phyloP scores from a whole-genome alignment of 2,888 invertebrate genomes.

The Epicampocera succincta region DNA sequence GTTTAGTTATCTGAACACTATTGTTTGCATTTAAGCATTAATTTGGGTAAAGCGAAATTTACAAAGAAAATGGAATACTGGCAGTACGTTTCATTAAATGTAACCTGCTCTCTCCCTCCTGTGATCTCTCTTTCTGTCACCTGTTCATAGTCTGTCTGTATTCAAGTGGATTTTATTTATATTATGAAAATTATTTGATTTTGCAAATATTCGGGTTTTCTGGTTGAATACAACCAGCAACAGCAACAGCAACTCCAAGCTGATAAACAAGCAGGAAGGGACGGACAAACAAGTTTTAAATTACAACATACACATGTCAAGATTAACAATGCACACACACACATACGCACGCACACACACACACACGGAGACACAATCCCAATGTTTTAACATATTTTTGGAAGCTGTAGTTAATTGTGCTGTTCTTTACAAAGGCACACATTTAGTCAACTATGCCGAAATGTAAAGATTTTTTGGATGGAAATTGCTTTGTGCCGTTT shows the following conservation, averaged over 20 bases:
- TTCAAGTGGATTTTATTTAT: constrained; percentile 50
- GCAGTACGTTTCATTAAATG: not conserved
- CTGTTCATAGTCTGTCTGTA: not conserved
- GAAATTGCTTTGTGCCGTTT: constrained; percentile 16
- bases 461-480: not conserved
- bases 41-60: constrained; percentile 9
- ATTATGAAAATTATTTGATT: constrained; percentile 49
- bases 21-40: constrained; percentile 23
- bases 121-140: not conserved
- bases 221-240: constrained; percentile 43
- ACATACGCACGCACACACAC: constrained; percentile 4
- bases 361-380: not conserved
- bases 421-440: constrained; percentile 8
- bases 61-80: not conserved
- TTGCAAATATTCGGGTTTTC: constrained; percentile 54
- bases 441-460: not conserved
- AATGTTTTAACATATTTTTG: not conserved
- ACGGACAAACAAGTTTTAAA: constrained; percentile 36
- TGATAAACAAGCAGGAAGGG: constrained; percentile 22
- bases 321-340: not conserved
- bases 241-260: constrained; percentile 1
- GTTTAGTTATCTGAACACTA: constrained; percentile 8
- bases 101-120: not conserved
- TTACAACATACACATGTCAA: too few relatives aligned
- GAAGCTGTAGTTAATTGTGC: not conserved